Evolutionary conservation across 1,140 invertebrate species (phyloP).

Genomic region (Drosophila ironensis): DNA sequence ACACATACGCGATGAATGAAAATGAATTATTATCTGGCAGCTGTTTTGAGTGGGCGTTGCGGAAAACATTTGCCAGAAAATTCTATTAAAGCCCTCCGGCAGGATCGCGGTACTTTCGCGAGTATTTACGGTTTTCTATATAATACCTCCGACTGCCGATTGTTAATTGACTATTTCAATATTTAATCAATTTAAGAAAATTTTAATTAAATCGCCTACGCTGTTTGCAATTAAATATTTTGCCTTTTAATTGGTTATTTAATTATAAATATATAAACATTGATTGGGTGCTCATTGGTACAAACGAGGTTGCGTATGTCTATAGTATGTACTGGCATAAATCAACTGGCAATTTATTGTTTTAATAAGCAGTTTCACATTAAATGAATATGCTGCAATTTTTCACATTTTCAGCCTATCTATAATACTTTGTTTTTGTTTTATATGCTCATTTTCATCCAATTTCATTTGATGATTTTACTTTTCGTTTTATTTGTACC

Average conservation of each 20-base stretch:
- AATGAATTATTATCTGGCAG: conserved; percentile 65
- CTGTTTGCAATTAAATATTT: conserved; percentile 37
- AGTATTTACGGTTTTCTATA: too few species aligned
- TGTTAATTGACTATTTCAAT: conserved; percentile 59
- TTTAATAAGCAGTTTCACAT: conserved; percentile 38
- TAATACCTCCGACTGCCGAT: too few species aligned
- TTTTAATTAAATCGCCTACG: conserved; percentile 49
- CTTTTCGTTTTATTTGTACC: conserved; percentile 17
- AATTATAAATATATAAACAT: conserved; percentile 36
- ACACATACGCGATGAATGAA: conserved; percentile 38
- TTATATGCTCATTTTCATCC: conserved; percentile 14
- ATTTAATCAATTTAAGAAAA: conserved; percentile 42
- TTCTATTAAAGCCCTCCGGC: conserved; percentile 8
- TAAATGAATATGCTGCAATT: conserved; percentile 26
- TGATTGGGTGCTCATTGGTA: conserved; percentile 16
- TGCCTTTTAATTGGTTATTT: conserved; percentile 43
- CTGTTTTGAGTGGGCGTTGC: conserved; percentile 48
- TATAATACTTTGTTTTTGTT: neutral
- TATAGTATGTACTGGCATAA: conserved; percentile 13
- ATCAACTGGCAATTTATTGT: conserved; percentile 28
- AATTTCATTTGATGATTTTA: conserved; percentile 20
- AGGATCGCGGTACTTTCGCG: neutral
- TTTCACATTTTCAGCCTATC: conserved; percentile 13
- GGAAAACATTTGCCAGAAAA: conserved; percentile 21
- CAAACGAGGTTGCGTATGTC: neutral